Evolutionary conservation across 2,797 vertebrate genomes (phyloP).

Genomic region (Alectoris magna): DNA sequence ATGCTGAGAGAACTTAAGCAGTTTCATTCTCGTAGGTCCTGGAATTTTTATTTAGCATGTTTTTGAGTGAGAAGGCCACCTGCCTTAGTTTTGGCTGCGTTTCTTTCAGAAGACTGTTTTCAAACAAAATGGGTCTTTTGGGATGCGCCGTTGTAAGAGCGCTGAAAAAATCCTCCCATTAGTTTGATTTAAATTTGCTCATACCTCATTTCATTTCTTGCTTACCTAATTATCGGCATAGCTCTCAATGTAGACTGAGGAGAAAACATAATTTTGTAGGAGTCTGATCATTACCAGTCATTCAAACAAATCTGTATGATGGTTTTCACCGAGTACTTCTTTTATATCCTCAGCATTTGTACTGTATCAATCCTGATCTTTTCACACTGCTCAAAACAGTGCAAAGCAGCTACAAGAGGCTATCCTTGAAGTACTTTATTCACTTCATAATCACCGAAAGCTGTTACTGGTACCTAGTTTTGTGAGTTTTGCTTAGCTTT

Average conservation of each 20-base stretch:
- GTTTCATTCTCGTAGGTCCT: neutral
- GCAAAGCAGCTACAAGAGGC: neutral
- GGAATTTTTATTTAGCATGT: neutral
- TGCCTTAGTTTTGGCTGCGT: neutral
- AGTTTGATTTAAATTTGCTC: neutral
- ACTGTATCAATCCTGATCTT: neutral
- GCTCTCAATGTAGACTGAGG: neutral
- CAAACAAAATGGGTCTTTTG: neutral
- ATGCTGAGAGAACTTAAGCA: neutral
- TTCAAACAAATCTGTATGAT: neutral
- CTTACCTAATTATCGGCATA: neutral
- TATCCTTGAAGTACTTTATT: neutral
- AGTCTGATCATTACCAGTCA: neutral
- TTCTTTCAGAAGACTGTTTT: neutral
- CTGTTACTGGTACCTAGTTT: accelerated
- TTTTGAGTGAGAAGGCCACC: neutral
- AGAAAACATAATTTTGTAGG: neutral
- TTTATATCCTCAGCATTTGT: neutral
- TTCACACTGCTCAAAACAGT: neutral
- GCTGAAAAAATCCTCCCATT: neutral
- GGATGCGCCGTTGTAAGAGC: neutral
- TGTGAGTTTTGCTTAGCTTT: neutral
- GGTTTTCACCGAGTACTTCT: neutral
- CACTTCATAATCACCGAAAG: neutral
- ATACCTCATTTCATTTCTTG: neutral